Evolutionary conservation across 1,140 invertebrate genomes (phyloP), one percentile per base, ranked within the genome.

Genomic region (Drosophila sp.): DNA sequence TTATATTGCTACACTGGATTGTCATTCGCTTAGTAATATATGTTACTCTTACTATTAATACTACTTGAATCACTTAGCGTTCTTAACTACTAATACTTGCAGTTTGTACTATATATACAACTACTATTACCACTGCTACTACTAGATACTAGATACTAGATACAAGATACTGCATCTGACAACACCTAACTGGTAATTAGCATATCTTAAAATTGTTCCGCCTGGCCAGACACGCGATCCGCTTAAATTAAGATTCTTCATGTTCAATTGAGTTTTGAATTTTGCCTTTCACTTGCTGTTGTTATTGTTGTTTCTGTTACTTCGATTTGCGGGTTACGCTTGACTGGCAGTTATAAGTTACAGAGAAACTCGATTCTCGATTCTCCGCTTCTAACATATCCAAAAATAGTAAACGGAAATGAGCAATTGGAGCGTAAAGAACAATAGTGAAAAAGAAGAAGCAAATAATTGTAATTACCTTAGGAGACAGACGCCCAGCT

Each of bases 351-450:
- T 62, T 62, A 21, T 45, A 21, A 27, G 13, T 29, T 16, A 62
- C 27, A 4, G 27, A n/a, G 32, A 38, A 16, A 4, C 13, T 16
- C 27, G 8, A 43, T 54, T 32, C 50, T 53, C 50, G n/a, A 41
- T 54, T 14, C 16, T 40, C 4, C 21, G 16, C 29, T 36, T 21
- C 41, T 34, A 32, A 62, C 16, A 32, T 7, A 38, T 9, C 51
- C 50, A 50, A 83, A 80, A 86, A 75, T 57, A 73, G 76, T 53
- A 18, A 75, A 32, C 82, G 82, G 82, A 86, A 86, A 76, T 87
- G 76, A 78, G 59, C 83, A 87, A 87, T 89, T 89, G 82, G 82
- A 87, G 82, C 83, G 83, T 87, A 67, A 86, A 81, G 29, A 63
- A 80, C 74, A 43, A 50, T 14, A 25, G 4, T 8, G 8, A 7